Conservation (phyloP, 2,888 invertebrate species). For the Habrosyne pyritoides region DNA sequence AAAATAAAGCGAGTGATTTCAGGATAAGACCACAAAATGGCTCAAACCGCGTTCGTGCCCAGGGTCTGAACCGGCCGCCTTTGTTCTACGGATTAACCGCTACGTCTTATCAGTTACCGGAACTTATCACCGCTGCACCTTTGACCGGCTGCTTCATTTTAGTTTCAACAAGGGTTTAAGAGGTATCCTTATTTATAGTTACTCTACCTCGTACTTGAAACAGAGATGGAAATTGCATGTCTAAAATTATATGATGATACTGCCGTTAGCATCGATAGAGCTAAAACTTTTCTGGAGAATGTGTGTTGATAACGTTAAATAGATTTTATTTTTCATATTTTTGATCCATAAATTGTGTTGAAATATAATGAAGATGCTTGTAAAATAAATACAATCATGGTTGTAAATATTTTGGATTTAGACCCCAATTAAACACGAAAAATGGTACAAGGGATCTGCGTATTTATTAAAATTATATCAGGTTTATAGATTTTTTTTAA, state of each 20-base stretch:
- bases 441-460: too few relatives aligned
- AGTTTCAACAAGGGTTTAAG: slow-evolving; percentile 27
- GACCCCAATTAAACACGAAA: too few relatives aligned
- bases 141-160: slow-evolving; percentile 45
- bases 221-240: neutral
- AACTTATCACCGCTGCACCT: slow-evolving; percentile 52
- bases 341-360: too few relatives aligned
- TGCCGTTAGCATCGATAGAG: too few relatives aligned
- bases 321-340: too few relatives aligned
- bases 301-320: too few relatives aligned
- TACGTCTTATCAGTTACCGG: slow-evolving; percentile 53
- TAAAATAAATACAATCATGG: too few relatives aligned
- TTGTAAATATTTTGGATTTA: too few relatives aligned
- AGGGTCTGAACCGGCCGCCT: slow-evolving; percentile 50
- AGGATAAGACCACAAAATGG: slow-evolving; percentile 40
- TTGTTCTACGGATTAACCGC: slow-evolving; percentile 65
- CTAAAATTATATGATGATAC: neutral
- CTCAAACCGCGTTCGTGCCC: slow-evolving; percentile 40
- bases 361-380: too few relatives aligned
- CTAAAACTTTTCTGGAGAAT: too few relatives aligned
- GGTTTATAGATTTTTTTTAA: too few relatives aligned
- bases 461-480: too few relatives aligned
- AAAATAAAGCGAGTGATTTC: slow-evolving; percentile 13
- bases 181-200: slow-evolving; percentile 13
- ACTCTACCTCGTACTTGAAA: neutral